phyloP scores from a whole-genome alignment of 2,888 invertebrate genomes.

The Schizaphis graminum region DNA sequence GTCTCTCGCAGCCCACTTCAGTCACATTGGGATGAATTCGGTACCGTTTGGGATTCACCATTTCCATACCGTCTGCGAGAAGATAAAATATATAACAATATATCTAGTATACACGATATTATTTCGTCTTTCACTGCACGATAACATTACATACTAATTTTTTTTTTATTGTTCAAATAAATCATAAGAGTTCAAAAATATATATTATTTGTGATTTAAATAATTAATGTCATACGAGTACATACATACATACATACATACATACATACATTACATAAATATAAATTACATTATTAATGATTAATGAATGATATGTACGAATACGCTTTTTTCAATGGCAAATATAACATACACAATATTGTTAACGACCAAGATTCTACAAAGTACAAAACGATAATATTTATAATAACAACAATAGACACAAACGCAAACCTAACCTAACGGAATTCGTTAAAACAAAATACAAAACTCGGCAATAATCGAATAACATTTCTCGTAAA shows the following conservation, averaged over 20 bases:
- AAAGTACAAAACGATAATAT: neutral
- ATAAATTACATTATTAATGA: neutral
- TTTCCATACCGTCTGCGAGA: constrained; percentile 73
- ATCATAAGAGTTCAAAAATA: neutral
- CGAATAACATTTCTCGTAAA: neutral
- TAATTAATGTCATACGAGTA: neutral
- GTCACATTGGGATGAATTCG: constrained; percentile 77
- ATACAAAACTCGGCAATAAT: neutral
- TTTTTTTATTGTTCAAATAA: neutral
- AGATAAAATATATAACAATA: neutral
- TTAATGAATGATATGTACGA: neutral
- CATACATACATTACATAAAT: neutral
- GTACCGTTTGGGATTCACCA: constrained; percentile 73
- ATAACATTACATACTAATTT: neutral
- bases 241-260: neutral
- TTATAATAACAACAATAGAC: neutral
- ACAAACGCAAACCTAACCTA: too few relatives aligned
- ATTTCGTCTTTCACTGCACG: neutral
- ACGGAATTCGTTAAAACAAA: neutral
- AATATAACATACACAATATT: neutral
- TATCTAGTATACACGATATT: neutral
- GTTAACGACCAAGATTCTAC: neutral
- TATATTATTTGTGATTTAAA: neutral
- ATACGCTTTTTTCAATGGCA: neutral
- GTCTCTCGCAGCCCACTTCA: constrained; percentile 84